Evolutionary conservation across 2,797 vertebrate genomes (phyloP), one percentile per base, ranked within the genome.

Genomic region (Melanogrammus aeglefinus): DNA sequence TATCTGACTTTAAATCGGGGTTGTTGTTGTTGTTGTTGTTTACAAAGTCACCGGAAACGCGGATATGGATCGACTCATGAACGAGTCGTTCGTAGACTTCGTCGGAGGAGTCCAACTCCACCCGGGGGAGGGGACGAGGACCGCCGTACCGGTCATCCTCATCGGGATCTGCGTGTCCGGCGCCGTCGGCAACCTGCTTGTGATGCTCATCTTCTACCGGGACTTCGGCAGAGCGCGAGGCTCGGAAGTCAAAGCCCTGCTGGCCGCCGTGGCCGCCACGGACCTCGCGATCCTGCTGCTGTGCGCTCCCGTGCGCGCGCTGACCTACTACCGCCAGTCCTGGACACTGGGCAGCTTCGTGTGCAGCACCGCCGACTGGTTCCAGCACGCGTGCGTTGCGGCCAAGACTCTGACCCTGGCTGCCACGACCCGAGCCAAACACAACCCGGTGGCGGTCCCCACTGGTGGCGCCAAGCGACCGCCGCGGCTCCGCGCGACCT

Each of bases 361-460:
- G 0, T 96, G 95, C 88, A 91, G 87, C 81, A 94, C 94, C 31
- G 74, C 93, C 6, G 95, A 94, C 81, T 96, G 95, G 95, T 92
- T 96, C 78, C 94, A 96, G 41, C 94, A 95, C 82, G 90, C 92
- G 0, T 95, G 93, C 36, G 78, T 95, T 76, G 84, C 91, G 0
- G 93, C 91, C 0, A 96, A 95, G 89, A 93, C 93, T 75, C 88
- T 96, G 6, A 93, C 89, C 33, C 91, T 96, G 1, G 93, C 92
- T 0, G 91, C 86, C 5, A 91, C 92, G 35, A 93, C 89, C 8
- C 89, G 86, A 35, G 94, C 93, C 66, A 88, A 90, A 16, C 91
- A 94, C 82, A 86, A 86, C 0, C 51, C 85, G 0, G 77, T 10
- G 47, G 47, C 47, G 57, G 57, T 27, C 8, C n/a, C 57, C 57